Evolutionary conservation across 2,797 vertebrate species (phyloP), one percentile per base, ranked within the genome.

Genomic region (Merluccius polli): DNA sequence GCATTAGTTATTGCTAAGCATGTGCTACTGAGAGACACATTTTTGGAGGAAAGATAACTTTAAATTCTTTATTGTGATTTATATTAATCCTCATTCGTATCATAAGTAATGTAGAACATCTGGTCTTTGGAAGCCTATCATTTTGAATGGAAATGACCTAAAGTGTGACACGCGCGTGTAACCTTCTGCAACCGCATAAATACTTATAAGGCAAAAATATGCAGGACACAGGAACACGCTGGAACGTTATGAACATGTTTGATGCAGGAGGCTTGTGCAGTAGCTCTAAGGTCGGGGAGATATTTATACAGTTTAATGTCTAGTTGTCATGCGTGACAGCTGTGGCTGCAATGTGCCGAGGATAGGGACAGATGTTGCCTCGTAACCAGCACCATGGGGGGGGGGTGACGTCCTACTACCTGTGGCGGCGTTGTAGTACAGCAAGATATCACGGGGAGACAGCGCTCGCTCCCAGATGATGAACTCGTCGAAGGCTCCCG

Each of bases 391-490:
- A 75, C 9, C 70, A 33, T 35, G 71, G 72, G 78, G 81, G 82
- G 69, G 78, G 18, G 71, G 18, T 67, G 78, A 81, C 80, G 48
- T 24, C 38, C 76, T 90, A 93, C 89, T 92, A 99, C 97, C 96
- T 27, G 90, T 33, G n/a, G 96, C 95, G 8, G 96, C 96, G 0
- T 87, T 93, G 85, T 98, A 99, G 91, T 98, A 99, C 68, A 95
- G 92, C 68, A 81, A 36, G 2, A 99, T 84, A 73, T 99, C 95
- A 0, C n/a, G 27, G 0, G 95, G 88, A 0, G 92, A 93, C 63
- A 99, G 96, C 0, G 96, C 97, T 59, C 94, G 84, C 52, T 98
- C 96, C 98, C 98, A 99, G 86, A 99, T 97, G 84, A 99, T 88
- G 76, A 99, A 98, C 83, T 99, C 98, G 4, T 99, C 97, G 0